Conservation (phyloP, 2,113 vertebrate genomes). For the Egretta garzetta region DNA sequence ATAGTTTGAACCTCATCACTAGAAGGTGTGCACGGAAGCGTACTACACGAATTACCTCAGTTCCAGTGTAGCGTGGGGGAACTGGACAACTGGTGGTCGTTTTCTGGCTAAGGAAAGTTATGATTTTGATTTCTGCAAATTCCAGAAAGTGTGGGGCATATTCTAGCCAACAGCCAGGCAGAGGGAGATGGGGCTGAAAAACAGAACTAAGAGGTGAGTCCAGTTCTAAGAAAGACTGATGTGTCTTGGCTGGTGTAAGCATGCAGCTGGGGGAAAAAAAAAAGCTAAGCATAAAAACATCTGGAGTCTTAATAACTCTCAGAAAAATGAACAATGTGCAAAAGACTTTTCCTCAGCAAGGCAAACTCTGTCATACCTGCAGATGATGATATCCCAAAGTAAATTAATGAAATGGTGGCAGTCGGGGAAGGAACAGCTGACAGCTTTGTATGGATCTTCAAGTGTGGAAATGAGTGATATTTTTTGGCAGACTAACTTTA, state of each 20-base stretch:
- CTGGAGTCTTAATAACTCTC: neutral
- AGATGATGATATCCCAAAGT: slow-evolving; percentile 14
- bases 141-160: neutral
- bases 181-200: neutral
- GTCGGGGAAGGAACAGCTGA: slow-evolving; percentile 39
- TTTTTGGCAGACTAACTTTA: slow-evolving; percentile 47
- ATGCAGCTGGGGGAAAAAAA: neutral
- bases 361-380: slow-evolving; percentile 2
- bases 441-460: slow-evolving; percentile 1
- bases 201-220: neutral
- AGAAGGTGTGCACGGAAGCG: neutral
- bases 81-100: neutral
- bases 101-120: neutral
- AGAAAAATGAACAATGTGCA: neutral
- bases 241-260: neutral
- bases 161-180: neutral
- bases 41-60: neutral
- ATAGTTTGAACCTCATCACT: neutral
- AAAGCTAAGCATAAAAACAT: neutral
- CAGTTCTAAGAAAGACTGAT: neutral
- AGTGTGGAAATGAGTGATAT: slow-evolving; percentile 27
- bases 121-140: neutral
- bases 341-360: neutral
- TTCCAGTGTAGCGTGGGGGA: neutral
- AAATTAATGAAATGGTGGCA: slow-evolving; percentile 58